A percentile compares a stretch with the other conserved stretches of the same genome.
Evolutionary conservation across 2,113 vertebrate species (phyloP).

Genomic region (Paedocypris sp.): DNA sequence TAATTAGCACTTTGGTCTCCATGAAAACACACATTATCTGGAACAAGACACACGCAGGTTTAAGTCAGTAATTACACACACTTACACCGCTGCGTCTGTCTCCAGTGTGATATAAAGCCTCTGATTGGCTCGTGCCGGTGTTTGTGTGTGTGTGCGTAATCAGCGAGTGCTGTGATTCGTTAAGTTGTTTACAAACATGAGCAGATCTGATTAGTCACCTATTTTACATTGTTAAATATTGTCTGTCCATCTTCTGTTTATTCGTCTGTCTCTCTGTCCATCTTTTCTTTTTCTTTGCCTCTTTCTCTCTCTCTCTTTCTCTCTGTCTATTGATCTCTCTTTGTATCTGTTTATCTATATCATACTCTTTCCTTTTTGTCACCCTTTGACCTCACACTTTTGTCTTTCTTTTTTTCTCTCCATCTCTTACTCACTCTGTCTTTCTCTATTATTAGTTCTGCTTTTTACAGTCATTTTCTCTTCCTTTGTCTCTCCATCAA

Average conservation of each 20-base stretch:
- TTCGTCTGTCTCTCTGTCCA: too few species aligned
- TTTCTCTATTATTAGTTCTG: neutral
- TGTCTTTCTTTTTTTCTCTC: neutral
- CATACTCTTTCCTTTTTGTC: neutral
- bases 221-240: too few species aligned
- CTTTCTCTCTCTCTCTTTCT: neutral
- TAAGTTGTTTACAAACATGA: neutral
- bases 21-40: constrained; percentile 8
- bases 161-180: neutral
- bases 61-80: neutral
- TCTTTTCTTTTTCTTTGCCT: neutral
- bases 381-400: neutral
- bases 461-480: neutral
- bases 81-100: constrained; percentile 2
- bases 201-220: too few species aligned
- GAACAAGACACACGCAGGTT: neutral
- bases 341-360: neutral
- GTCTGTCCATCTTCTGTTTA: too few species aligned
- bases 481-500: neutral
- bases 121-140: neutral
- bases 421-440: neutral
- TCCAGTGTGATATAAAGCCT: neutral
- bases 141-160: neutral
- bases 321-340: neutral
- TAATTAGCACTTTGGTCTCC: neutral